These are phyloP conservation scores for Equus przewalskii DNA, from an alignment of 2,113 vertebrate species.

Conservation along the genomic window DNA sequence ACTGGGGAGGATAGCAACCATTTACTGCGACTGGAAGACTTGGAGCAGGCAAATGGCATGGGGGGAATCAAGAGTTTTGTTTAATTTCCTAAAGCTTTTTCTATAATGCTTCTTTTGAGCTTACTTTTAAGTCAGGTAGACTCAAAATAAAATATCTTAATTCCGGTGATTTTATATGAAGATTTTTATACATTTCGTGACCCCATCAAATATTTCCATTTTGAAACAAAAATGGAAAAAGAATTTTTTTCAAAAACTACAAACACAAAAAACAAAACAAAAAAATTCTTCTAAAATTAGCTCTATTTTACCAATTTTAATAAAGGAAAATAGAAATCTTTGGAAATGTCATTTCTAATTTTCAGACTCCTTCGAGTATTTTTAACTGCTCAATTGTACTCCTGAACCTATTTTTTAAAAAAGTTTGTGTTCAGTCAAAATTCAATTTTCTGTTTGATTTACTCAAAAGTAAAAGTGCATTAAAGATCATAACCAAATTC, in stretches of 20 bases:
- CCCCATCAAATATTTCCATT: slow-evolving; percentile 32
- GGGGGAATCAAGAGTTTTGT: neutral
- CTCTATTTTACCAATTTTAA: neutral
- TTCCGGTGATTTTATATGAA: neutral
- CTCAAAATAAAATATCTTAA: neutral
- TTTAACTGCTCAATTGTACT: neutral
- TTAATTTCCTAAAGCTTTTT: slow-evolving; percentile 1
- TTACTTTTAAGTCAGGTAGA: neutral
- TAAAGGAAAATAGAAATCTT: slow-evolving; percentile 42
- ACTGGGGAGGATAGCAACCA: neutral
- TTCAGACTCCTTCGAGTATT: neutral
- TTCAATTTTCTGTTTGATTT: neutral
- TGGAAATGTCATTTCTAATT: neutral
- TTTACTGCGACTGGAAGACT: neutral
- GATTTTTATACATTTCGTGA: slow-evolving; percentile 1
- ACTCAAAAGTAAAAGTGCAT: neutral
- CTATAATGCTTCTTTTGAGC: neutral
- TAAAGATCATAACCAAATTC: neutral
- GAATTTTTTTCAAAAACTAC: too few species aligned
- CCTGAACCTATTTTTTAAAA: slow-evolving; percentile 23
- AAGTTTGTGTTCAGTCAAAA: neutral
- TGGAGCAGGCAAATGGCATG: neutral
- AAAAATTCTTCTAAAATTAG: neutral
- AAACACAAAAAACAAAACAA: neutral
- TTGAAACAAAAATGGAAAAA: neutral